These are phyloP conservation scores for Myotis findleyi DNA, from an alignment of 2,797 vertebrate genomes.

Conservation along the genomic window DNA sequence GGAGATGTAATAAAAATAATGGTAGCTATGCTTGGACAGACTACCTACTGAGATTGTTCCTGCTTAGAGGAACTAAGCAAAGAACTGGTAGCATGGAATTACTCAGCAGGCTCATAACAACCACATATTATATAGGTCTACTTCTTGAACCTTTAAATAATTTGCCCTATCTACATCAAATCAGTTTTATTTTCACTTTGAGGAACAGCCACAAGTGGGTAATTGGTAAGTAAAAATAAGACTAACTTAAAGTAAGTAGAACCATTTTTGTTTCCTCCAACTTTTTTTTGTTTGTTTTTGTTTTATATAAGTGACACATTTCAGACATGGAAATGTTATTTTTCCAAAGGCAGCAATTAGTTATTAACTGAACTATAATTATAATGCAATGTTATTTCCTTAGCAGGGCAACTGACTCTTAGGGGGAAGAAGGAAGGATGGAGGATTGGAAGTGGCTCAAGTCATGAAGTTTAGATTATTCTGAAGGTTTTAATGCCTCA, in stretches of 20 bases:
- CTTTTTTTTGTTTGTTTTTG: neutral
- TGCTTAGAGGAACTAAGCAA: neutral
- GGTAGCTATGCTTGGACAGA: neutral
- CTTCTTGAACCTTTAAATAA: slow-evolving; percentile 16
- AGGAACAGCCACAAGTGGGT: neutral
- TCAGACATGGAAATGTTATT: slow-evolving; percentile 36
- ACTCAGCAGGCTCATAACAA: neutral
- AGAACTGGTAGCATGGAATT: neutral
- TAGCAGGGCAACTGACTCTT: neutral
- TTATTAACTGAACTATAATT: neutral
- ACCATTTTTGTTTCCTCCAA: neutral
- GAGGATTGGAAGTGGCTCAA: neutral
- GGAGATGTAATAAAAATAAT: neutral
- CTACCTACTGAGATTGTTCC: neutral
- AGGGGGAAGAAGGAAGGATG: neutral
- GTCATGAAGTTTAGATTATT: neutral
- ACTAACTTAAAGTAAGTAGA: neutral
- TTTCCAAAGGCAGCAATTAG: slow-evolving; percentile 6
- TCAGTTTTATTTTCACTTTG: slow-evolving; percentile 36
- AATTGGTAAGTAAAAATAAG: slow-evolving; percentile 21
- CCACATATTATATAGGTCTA: neutral
- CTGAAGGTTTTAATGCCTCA: neutral
- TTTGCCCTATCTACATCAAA: neutral
- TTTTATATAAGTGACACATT: neutral
- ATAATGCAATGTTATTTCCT: neutral